phyloP scores from a whole-genome alignment of 2,888 invertebrate species.

The Nomada flava region DNA sequence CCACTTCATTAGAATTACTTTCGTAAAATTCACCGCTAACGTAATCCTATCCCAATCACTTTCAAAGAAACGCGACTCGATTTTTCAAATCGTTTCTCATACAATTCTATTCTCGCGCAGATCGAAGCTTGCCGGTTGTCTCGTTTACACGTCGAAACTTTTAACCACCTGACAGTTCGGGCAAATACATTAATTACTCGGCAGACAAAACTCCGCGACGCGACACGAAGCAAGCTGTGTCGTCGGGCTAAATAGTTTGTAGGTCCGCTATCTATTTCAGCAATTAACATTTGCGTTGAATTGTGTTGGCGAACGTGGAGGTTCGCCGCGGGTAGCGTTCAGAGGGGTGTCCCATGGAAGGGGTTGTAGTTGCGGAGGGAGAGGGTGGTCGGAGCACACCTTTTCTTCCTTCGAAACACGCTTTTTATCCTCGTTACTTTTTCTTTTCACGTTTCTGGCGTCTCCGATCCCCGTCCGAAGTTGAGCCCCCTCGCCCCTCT shows the following conservation, averaged over 20 bases:
- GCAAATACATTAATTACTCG: constrained; percentile 62
- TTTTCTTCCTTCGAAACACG: constrained; percentile 58
- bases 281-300: constrained; percentile 66
- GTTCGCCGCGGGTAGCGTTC: constrained; percentile 22
- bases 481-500: neutral
- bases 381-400: constrained; percentile 33
- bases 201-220: constrained; percentile 48
- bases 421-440: constrained; percentile 66
- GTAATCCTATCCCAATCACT: no score
- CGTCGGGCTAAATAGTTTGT: constrained; percentile 51
- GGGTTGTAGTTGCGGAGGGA: neutral
- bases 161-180: constrained; percentile 23
- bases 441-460: constrained; percentile 57
- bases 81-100: constrained; percentile 2
- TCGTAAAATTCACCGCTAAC: no score
- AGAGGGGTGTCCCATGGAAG: neutral
- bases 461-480: constrained; percentile 28
- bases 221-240: constrained; percentile 6
- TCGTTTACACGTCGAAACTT: constrained; percentile 55
- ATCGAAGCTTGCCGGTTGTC: constrained; percentile 15
- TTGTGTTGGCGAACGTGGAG: constrained; percentile 45
- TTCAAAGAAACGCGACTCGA: neutral
- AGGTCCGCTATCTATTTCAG: constrained; percentile 49
- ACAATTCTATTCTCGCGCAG: neutral
- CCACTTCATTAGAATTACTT: no score